phyloP scores from a whole-genome alignment of 2,797 vertebrate genomes.

The Enteromius trimaculatus region DNA sequence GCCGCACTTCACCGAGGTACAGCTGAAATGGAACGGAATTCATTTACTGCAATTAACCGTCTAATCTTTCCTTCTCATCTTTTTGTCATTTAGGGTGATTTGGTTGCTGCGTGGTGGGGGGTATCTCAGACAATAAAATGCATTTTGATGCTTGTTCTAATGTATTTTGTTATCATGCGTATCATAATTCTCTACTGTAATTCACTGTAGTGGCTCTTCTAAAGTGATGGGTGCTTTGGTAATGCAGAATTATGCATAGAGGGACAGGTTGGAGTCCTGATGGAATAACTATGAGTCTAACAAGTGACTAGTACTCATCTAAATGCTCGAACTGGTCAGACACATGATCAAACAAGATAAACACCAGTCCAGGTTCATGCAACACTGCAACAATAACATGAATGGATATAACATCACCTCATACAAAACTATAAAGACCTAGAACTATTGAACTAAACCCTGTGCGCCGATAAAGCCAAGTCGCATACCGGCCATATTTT shows the following conservation, averaged over 20 bases:
- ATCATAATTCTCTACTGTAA: conserved; percentile 69
- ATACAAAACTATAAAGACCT: not conserved
- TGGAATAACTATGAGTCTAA: conserved; percentile 64
- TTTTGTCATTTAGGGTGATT: conserved; percentile 39
- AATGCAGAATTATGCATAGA: conserved; percentile 69
- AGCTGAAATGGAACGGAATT: conserved; percentile 16
- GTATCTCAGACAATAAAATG: conserved; percentile 34
- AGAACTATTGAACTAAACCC: not conserved
- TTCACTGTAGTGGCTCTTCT: conserved; percentile 69
- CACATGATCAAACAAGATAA: conserved; percentile 25
- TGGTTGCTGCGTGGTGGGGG: not conserved
- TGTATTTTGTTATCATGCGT: conserved; percentile 20
- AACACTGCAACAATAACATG: not conserved
- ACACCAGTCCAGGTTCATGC: not conserved
- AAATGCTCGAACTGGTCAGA: conserved; percentile 27
- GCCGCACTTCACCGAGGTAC: not conserved
- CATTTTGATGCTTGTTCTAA: conserved; percentile 19
- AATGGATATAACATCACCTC: not conserved
- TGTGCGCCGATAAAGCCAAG: not conserved
- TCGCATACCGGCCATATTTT: not conserved
- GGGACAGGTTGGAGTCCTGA: conserved; percentile 60
- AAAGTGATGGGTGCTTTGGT: conserved; percentile 65
- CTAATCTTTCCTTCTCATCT: conserved; percentile 20
- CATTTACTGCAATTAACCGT: conserved; percentile 43
- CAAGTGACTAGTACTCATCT: conserved; percentile 42